Evolutionary conservation across 2,113 vertebrate genomes (phyloP).

Genomic region (Dascyllus trimaculatus): DNA sequence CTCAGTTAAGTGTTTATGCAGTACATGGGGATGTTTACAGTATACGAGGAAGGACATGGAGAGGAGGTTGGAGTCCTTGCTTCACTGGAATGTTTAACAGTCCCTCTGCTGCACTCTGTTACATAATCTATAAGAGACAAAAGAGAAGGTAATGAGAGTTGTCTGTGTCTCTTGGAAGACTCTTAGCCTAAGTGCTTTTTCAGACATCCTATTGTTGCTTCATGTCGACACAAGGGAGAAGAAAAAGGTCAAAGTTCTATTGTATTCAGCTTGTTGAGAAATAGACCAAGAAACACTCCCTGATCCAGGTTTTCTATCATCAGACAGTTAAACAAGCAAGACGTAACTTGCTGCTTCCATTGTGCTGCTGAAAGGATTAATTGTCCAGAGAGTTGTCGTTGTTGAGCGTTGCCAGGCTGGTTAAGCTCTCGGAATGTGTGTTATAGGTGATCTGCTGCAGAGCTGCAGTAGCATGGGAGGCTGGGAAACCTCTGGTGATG

Average conservation of each 20-base stretch:
- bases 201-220: not conserved
- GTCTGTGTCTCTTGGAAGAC: not conserved
- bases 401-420: not conserved
- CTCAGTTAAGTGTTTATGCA: conserved; percentile 6
- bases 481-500: conserved; percentile 80
- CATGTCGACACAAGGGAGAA: not conserved
- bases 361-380: not conserved
- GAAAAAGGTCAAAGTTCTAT: not conserved
- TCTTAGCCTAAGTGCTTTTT: not conserved
- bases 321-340: no score
- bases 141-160: no score
- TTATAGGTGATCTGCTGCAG: conserved; percentile 84
- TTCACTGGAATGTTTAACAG: not conserved
- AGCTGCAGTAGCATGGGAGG: conserved; percentile 85
- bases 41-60: not conserved
- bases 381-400: not conserved
- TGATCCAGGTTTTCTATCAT: not conserved
- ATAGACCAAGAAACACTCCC: not conserved
- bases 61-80: not conserved
- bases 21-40: not conserved
- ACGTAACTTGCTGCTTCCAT: not conserved
- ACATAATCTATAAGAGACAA: no score
- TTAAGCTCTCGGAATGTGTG: not conserved
- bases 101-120: not conserved
- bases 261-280: not conserved